phyloP scores from a whole-genome alignment of 2,888 invertebrate genomes.

The Cataglyphis altisquamis region DNA sequence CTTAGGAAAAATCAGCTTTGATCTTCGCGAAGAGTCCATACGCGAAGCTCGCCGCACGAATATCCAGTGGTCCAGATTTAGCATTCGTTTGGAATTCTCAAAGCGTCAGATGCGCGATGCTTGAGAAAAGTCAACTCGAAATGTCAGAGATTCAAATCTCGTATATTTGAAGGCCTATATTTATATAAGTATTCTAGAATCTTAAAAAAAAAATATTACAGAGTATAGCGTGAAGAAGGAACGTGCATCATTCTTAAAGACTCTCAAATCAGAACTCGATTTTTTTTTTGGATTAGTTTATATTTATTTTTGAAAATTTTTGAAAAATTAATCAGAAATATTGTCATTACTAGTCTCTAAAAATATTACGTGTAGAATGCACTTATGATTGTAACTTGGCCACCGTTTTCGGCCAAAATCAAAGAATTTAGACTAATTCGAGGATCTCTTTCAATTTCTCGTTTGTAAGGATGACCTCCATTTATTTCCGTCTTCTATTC shows the following conservation, averaged over 20 bases:
- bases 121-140: conserved; percentile 16
- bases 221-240: too few relatives aligned
- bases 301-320: background rate
- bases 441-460: conserved; percentile 65
- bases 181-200: background rate
- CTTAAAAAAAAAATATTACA: background rate
- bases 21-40: background rate
- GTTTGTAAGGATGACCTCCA: conserved; percentile 64
- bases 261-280: background rate
- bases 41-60: background rate
- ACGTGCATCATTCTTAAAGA: too few relatives aligned
- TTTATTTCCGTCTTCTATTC: conserved; percentile 55
- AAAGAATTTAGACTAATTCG: background rate
- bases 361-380: background rate
- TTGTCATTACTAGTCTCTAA: background rate
- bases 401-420: background rate
- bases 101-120: background rate
- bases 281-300: background rate
- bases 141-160: background rate
- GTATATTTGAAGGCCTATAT: background rate
- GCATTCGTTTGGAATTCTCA: conserved; percentile 19
- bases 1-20: background rate
- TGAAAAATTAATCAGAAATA: background rate
- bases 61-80: conserved; percentile 28
- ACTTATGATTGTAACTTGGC: background rate